phyloP scores from a whole-genome alignment of 2,797 vertebrate genomes.

The Sternotherus odoratus region DNA sequence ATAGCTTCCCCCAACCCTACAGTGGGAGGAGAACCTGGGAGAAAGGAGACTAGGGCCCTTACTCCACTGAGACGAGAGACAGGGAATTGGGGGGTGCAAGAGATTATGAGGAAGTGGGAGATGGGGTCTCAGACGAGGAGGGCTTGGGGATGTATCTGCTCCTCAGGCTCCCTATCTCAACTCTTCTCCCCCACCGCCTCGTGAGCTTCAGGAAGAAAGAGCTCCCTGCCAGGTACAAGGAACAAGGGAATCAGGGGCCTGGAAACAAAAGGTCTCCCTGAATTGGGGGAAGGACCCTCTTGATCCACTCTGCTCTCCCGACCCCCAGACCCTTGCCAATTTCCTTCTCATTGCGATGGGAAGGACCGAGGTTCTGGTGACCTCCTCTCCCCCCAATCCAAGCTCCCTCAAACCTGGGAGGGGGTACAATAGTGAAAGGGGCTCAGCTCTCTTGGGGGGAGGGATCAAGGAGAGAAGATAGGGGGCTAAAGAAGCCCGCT shows the following conservation, averaged over 20 bases:
- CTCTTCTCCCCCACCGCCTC: neutral
- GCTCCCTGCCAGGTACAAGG: neutral
- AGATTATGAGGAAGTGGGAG: neutral
- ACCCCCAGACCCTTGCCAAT: no score
- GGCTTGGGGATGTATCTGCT: no score
- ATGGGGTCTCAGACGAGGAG: neutral
- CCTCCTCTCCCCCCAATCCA: accelerated
- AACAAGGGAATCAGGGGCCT: neutral
- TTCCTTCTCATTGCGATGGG: neutral
- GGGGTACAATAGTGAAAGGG: neutral
- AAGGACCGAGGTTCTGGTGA: neutral
- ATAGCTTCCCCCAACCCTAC: neutral
- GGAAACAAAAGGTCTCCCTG: neutral
- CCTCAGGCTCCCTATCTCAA: no score
- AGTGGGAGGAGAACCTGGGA: neutral
- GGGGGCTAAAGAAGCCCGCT: no score
- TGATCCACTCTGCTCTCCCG: neutral
- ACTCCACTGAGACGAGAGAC: neutral
- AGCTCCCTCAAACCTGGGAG: neutral
- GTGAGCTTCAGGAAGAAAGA: neutral
- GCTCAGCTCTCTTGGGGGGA: neutral
- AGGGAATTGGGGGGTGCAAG: neutral
- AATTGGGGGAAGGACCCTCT: no score
- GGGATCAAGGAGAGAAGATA: no score
- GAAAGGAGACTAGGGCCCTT: neutral